Evolutionary conservation across 2,113 vertebrate species (phyloP), one percentile per base, ranked within the genome.

Genomic region (Hyla sarda): DNA sequence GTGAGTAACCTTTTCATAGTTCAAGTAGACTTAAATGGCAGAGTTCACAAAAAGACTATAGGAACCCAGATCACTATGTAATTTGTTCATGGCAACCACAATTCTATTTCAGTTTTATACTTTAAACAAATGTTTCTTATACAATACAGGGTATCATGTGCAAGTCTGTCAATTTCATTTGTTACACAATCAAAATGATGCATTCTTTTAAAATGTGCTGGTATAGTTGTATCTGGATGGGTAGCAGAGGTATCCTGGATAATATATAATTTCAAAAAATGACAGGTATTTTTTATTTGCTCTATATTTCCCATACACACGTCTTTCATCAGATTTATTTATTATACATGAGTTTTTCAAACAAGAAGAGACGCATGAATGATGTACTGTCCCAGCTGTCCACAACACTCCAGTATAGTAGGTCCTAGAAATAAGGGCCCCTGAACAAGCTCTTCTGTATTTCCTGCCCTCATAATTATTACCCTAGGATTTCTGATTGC

Each of bases 381-480:
- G 11, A 78, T 56, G 28, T 32, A 54, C 8, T 77, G 74, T 34
- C 52, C 19, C 28, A 79, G 17, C 76, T 79, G 76, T 41, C 13
- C 30, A 56, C 52, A 79, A 21, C 10, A 37, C 52, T 58, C 75
- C 72, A 74, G 48, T 74, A 78, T 37, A 13, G 28, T 30, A 56
- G 17, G 52, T 58, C 52, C 50, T 58, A 58, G 50, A 58, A 54
- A n/a, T 54, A 79, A 79, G 76, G 8, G 54, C 30, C 76, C 32
- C 52, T 41, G 32, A 79, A 79, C 32, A 58, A 30, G 76, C 52
- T 79, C 30, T 78, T 79, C 54, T 58, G 30, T 65, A 81, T 62
- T 19, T 34, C 41, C n/a, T 81, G 56, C 13, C 58, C 34, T 47
- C 48, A 65, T 81, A 81, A 58, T 81, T 65, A 65, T 65, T 58